These are phyloP conservation scores for Calameuta filiformis DNA, from an alignment of 2,888 invertebrate species.

Conservation along the genomic window DNA sequence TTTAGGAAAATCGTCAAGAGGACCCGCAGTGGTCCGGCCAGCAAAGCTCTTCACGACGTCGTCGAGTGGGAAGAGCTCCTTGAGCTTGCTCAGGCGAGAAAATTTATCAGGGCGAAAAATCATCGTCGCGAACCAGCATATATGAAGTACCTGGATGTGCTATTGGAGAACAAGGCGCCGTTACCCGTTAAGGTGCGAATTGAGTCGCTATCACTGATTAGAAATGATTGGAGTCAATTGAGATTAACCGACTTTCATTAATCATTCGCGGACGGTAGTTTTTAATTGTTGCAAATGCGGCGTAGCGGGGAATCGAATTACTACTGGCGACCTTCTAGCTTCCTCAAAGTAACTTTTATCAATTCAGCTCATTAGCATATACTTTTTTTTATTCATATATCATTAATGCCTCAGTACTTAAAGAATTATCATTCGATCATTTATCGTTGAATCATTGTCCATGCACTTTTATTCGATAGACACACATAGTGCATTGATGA, in stretches of 20 bases:
- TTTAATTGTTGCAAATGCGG: not conserved
- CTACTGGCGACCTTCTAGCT: not conserved
- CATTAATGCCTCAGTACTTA: not conserved
- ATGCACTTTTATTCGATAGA: not conserved
- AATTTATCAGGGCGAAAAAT: conserved; percentile 54
- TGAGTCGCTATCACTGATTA: not conserved
- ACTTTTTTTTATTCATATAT: not conserved
- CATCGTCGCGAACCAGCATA: conserved; percentile 35
- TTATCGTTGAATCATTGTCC: not conserved
- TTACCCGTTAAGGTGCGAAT: conserved; percentile 45
- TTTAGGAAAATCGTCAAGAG: conserved; percentile 28
- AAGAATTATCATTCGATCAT: not conserved
- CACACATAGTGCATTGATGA: not conserved
- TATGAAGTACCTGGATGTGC: conserved; percentile 51
- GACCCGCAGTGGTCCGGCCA: conserved; percentile 12
- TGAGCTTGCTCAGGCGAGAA: conserved; percentile 70
- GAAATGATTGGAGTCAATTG: conserved; percentile 3
- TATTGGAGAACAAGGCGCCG: conserved; percentile 49
- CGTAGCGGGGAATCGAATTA: not conserved
- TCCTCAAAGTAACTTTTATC: not conserved
- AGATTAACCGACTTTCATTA: not conserved
- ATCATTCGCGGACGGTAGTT: not conserved
- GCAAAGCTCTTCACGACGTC: conserved; percentile 41
- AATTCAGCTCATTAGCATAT: not conserved
- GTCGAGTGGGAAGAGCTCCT: conserved; percentile 71